Evolutionary conservation across 2,113 vertebrate species (phyloP).

Genomic region (Hemiscyllium ocellatum): DNA sequence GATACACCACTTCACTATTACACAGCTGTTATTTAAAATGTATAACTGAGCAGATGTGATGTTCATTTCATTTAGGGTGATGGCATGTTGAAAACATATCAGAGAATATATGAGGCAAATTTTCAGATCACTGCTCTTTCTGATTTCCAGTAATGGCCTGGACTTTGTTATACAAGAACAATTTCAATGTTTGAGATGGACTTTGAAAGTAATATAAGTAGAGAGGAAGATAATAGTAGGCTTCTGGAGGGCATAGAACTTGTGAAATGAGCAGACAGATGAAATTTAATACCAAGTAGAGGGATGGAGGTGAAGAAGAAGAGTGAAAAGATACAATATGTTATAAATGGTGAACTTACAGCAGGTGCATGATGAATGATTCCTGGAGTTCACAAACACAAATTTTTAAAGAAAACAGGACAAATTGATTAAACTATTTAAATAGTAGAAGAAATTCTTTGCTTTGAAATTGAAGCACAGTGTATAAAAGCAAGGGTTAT

Average conservation of each 20-base stretch:
- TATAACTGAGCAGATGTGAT: neutral
- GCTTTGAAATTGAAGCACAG: neutral
- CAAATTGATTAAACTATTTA: neutral
- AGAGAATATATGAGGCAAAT: neutral
- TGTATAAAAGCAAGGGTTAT: neutral
- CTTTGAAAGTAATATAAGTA: too few species aligned
- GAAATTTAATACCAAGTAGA: too few species aligned
- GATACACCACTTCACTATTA: neutral
- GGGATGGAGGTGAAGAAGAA: too few species aligned
- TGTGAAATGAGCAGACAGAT: too few species aligned
- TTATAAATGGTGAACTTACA: neutral
- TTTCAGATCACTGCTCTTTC: too few species aligned
- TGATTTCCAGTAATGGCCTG: too few species aligned
- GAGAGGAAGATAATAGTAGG: too few species aligned
- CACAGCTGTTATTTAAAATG: neutral
- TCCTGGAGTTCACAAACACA: neutral
- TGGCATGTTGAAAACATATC: neutral
- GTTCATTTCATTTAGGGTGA: neutral
- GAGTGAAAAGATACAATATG: too few species aligned
- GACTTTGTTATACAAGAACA: too few species aligned
- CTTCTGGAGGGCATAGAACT: too few species aligned
- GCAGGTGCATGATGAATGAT: neutral
- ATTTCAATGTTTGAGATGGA: too few species aligned
- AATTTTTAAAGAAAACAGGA: neutral
- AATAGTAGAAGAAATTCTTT: neutral